These are phyloP conservation scores for Trachymyrmex cornetzi DNA, from an alignment of 1,140 invertebrate species.

Conservation along the genomic window DNA sequence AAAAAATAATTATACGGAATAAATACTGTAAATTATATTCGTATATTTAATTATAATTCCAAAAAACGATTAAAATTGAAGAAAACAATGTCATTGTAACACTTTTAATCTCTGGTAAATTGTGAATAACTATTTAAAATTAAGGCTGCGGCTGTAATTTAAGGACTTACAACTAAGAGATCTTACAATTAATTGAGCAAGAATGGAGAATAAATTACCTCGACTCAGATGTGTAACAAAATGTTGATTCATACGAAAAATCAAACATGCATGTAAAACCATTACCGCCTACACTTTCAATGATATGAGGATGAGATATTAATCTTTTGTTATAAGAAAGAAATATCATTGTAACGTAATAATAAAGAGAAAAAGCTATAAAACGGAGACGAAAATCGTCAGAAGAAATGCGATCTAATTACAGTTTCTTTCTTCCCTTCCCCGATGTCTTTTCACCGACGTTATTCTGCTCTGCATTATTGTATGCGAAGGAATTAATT, in stretches of 20 bases:
- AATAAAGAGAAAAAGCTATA: constrained; percentile 55
- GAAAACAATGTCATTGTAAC: neutral
- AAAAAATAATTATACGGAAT: constrained; percentile 2
- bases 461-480: constrained; percentile 34
- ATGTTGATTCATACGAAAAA: neutral
- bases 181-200: constrained; percentile 36
- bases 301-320: constrained; percentile 72
- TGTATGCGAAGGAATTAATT: constrained; percentile 47
- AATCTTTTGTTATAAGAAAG: constrained; percentile 54
- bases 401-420: constrained; percentile 18
- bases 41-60: neutral
- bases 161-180: constrained; percentile 40
- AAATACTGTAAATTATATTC: constrained; percentile 3
- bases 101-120: neutral
- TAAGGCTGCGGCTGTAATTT: constrained; percentile 71
- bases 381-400: constrained; percentile 22
- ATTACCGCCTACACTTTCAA: constrained; percentile 39
- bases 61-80: neutral
- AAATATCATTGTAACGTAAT: constrained; percentile 21
- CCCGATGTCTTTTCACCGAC: neutral
- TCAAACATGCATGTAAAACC: constrained; percentile 26
- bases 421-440: constrained; percentile 15
- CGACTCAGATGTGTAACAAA: neutral
- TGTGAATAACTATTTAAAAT: constrained; percentile 57
- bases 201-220: neutral